These are phyloP conservation scores for Poicephalus meyeri DNA, from an alignment of 2,113 vertebrate genomes.

Conservation along the genomic window DNA sequence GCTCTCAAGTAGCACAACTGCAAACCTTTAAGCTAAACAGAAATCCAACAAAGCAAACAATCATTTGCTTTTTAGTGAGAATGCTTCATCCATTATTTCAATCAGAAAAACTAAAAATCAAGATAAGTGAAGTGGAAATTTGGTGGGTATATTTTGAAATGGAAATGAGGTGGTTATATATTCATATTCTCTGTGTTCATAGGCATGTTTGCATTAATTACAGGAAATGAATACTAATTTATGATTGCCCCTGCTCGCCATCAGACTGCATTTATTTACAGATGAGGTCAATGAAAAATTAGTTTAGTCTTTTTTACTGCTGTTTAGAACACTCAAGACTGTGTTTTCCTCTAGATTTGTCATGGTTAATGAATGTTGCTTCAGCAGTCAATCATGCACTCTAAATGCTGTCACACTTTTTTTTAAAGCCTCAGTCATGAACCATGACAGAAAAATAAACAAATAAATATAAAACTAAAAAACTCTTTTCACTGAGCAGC, in stretches of 20 bases:
- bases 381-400: conserved; percentile 81
- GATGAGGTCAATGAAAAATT: conserved; percentile 84
- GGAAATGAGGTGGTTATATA: conserved; percentile 79
- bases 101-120: conserved; percentile 54
- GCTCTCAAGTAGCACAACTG: background rate
- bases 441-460: conserved; percentile 92
- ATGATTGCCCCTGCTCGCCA: conserved; percentile 76
- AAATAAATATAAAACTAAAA: conserved; percentile 90
- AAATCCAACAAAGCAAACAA: background rate
- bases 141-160: conserved; percentile 75
- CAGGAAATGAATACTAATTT: conserved; percentile 83
- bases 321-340: conserved; percentile 85
- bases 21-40: background rate
- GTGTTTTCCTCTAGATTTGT: conserved; percentile 87
- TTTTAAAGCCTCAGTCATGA: conserved; percentile 83
- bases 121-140: conserved; percentile 75
- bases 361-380: conserved; percentile 86
- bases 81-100: conserved; percentile 62
- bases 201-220: conserved; percentile 81
- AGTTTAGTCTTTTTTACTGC: conserved; percentile 73
- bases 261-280: conserved; percentile 81
- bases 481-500: conserved; percentile 85
- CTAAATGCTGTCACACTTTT: conserved; percentile 83
- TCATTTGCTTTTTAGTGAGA: background rate
- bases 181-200: conserved; percentile 77